Percentiles rank a stretch among this genome's conserved stretches.
phyloP scores from a whole-genome alignment of 2,797 vertebrate species.

The Trachurus trachurus region DNA sequence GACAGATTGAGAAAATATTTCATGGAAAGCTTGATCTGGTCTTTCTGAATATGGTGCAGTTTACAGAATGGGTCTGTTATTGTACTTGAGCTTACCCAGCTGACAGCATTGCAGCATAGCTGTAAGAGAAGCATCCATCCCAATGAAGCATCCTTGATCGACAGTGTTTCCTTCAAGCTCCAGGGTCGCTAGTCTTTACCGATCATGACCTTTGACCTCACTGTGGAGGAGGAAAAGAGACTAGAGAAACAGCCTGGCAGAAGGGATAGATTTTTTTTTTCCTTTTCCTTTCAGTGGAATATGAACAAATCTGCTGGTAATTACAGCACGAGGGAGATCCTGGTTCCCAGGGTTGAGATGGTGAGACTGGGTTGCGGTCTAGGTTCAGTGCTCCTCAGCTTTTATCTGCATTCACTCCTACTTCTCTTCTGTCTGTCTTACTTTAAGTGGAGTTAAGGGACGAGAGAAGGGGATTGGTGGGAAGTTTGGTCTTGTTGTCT shows the following conservation, averaged over 20 bases:
- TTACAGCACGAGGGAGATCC: not conserved
- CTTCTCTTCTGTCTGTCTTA: not conserved
- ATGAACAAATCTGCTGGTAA: not conserved
- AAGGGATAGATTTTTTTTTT: not conserved
- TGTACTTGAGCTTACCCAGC: not conserved
- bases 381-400: not conserved
- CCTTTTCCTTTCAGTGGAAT: not conserved
- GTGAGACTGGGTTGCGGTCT: not conserved
- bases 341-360: not conserved
- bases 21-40: not conserved
- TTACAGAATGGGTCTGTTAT: not conserved
- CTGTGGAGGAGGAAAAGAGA: not conserved
- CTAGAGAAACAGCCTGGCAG: not conserved
- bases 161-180: slow-evolving; percentile 9
- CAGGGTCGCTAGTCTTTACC: not conserved
- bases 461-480: not conserved
- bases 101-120: not conserved
- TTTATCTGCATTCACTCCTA: not conserved
- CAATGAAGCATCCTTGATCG: not conserved
- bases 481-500: slow-evolving; percentile 41
- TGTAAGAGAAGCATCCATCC: not conserved
- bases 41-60: not conserved
- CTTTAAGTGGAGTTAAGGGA: slow-evolving; percentile 8
- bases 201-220: slow-evolving; percentile 15
- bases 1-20: too few species aligned